Conservation (phyloP, 2,113 vertebrate genomes). For the Jaculus jaculus region DNA sequence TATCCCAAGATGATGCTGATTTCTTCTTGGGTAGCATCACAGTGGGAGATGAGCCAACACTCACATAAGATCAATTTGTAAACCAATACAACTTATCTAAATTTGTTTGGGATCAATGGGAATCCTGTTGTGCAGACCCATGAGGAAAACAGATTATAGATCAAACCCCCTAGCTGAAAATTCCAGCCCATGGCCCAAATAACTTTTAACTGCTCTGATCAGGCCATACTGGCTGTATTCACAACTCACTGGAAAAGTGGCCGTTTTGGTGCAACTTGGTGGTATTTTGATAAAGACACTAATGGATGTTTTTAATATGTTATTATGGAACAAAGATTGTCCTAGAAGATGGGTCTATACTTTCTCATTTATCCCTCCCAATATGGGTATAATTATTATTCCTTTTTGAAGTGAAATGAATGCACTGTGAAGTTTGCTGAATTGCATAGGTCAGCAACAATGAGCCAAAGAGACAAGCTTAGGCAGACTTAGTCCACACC, state of each 20-base stretch:
- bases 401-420: conserved; percentile 33
- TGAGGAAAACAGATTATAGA: conserved; percentile 59
- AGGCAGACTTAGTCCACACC: background rate
- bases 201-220: background rate
- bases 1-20: conserved; percentile 36
- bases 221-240: background rate
- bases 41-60: conserved; percentile 54
- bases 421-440: background rate
- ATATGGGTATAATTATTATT: background rate
- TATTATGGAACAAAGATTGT: background rate
- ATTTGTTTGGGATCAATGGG: conserved; percentile 64
- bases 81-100: conserved; percentile 69
- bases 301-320: background rate
- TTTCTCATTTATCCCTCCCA: background rate
- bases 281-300: conserved; percentile 7
- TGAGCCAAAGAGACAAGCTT: background rate
- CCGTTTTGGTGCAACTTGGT: background rate
- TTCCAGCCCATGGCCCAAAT: conserved; percentile 19
- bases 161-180: conserved; percentile 36
- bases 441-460: background rate
- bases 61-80: conserved; percentile 63
- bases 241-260: conserved; percentile 16
- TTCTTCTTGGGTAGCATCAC: conserved; percentile 47
- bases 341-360: background rate
- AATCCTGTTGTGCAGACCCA: conserved; percentile 36